phyloP scores from a whole-genome alignment of 2,888 invertebrate genomes.

The Pristionchus exspectatus region DNA sequence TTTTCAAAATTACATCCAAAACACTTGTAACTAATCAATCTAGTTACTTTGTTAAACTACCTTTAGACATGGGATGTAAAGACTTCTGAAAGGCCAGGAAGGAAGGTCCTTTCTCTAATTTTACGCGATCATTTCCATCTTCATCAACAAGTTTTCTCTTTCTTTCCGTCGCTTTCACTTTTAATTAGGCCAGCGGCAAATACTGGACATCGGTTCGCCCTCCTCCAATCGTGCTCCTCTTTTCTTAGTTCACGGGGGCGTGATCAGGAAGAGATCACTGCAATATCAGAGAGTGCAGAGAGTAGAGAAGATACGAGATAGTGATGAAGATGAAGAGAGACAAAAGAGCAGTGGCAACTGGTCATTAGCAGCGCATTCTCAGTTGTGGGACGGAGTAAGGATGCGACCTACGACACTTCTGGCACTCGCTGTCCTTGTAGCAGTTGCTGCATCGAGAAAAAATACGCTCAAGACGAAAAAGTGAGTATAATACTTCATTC shows the following conservation, averaged over 20 bases:
- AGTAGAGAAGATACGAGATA: background rate
- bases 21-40: too few species aligned
- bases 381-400: background rate
- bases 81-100: too few species aligned
- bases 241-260: background rate
- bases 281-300: background rate
- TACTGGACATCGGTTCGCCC: constrained; percentile 14
- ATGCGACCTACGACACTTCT: background rate
- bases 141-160: constrained; percentile 33
- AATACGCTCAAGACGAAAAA: constrained; percentile 42
- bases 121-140: constrained; percentile 4
- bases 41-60: too few species aligned
- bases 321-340: background rate
- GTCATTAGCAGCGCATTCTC: background rate
- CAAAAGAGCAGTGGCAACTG: background rate
- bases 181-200: constrained; percentile 44
- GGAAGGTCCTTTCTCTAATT: background rate
- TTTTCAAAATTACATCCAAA: too few species aligned
- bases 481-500: background rate
- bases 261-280: background rate
- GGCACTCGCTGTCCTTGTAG: background rate
- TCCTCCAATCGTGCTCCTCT: background rate
- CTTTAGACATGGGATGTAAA: too few species aligned
- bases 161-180: constrained; percentile 20
- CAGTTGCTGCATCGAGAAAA: background rate